These are phyloP conservation scores for Drosophila paramelanica DNA, from an alignment of 2,888 invertebrate species.

Conservation along the genomic window DNA sequence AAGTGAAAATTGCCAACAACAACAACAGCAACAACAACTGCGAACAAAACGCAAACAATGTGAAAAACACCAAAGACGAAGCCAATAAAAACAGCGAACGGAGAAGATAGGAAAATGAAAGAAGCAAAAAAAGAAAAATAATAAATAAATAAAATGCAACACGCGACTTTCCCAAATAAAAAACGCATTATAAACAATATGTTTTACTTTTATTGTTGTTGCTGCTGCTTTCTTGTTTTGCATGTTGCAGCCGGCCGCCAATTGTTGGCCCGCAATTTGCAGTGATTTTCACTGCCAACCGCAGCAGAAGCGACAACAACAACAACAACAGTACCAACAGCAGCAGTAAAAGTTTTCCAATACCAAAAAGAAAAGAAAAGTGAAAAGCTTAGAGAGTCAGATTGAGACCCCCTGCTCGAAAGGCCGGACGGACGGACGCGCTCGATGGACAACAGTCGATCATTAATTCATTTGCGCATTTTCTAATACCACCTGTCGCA, in stretches of 20 bases:
- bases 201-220: constrained; percentile 50
- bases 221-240: constrained; percentile 72
- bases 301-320: constrained; percentile 48
- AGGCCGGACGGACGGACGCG: constrained; percentile 27
- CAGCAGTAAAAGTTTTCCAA: constrained; percentile 72
- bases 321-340: constrained; percentile 14
- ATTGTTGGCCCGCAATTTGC: constrained; percentile 69
- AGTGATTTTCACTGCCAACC: constrained; percentile 75
- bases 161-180: constrained; percentile 79
- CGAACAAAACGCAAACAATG: constrained; percentile 40
- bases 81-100: constrained; percentile 42
- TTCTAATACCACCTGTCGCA: constrained; percentile 46
- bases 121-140: constrained; percentile 19
- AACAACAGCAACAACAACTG: constrained; percentile 41
- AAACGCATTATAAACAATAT: constrained; percentile 77
- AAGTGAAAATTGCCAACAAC: constrained; percentile 78
- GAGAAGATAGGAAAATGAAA: constrained; percentile 15
- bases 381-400: constrained; percentile 59
- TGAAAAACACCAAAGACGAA: constrained; percentile 44
- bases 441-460: constrained; percentile 47
- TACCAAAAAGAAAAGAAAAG: constrained; percentile 66
- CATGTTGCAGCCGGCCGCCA: constrained; percentile 65
- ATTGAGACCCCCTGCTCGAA: constrained; percentile 40
- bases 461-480: constrained; percentile 58
- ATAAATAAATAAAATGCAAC: constrained; percentile 60